Evolutionary conservation across 2,888 invertebrate genomes (phyloP).

Genomic region (Melanostoma mellinum): DNA sequence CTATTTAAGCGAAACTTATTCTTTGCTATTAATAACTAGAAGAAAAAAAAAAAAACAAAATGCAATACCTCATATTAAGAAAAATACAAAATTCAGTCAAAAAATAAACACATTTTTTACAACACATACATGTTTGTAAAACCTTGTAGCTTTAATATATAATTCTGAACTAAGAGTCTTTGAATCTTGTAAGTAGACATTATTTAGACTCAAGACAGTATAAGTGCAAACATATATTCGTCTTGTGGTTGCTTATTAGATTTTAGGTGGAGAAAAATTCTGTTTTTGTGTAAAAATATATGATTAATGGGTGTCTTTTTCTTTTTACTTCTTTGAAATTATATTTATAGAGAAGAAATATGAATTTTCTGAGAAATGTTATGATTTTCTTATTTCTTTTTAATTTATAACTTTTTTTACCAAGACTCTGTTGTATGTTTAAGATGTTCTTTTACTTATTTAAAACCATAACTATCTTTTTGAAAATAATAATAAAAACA

Average conservation of each 20-base stretch:
- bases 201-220: slow-evolving; percentile 22
- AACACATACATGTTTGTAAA: slow-evolving; percentile 40
- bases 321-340: slow-evolving; percentile 10
- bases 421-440: slow-evolving; percentile 47
- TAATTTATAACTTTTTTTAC: slow-evolving; percentile 18
- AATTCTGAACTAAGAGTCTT: slow-evolving; percentile 28
- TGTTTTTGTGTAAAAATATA: slow-evolving; percentile 15
- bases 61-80: slow-evolving; percentile 68
- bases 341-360: slow-evolving; percentile 38
- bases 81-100: slow-evolving; percentile 36
- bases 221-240: slow-evolving; percentile 28
- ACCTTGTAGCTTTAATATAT: slow-evolving; percentile 66
- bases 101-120: slow-evolving; percentile 14
- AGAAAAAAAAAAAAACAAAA: slow-evolving; percentile 26
- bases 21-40: slow-evolving; percentile 35
- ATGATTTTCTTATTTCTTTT: slow-evolving; percentile 12
- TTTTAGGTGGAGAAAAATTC: slow-evolving; percentile 1
- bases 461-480: not conserved
- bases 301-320: slow-evolving; percentile 14
- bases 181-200: slow-evolving; percentile 31
- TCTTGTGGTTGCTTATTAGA: slow-evolving; percentile 54
- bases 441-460: slow-evolving; percentile 29
- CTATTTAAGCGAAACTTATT: slow-evolving; percentile 33
- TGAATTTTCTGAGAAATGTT: slow-evolving; percentile 4
- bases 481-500: slow-evolving; percentile 2